Evolutionary conservation across 2,797 vertebrate species (phyloP), one percentile per base, ranked within the genome.

Genomic region (Podargus strigoides): DNA sequence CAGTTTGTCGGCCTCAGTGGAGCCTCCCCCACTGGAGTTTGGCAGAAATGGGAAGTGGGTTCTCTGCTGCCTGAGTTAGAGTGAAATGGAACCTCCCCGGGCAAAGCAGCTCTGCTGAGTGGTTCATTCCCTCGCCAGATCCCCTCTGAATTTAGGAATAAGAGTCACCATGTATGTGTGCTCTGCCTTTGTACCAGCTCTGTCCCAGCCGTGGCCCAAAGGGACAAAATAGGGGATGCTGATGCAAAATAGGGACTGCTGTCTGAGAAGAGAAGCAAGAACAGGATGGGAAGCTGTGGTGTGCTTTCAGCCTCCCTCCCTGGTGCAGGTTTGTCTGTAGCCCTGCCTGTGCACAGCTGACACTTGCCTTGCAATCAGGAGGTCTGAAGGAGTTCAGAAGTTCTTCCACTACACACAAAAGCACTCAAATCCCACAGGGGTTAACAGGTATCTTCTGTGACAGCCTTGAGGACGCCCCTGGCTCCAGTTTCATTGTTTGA

Each of bases 141-240:
- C 49, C 36, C 44, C 9, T 55, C 85, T 34, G n/a, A 53, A 39
- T 2, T 22, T 17, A 39, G 62, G 37, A 56, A 3, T 22, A 16
- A 39, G 36, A 60, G 17, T 75, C 55, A 46, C 27, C 12, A 11
- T 3, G 3, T 21, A 5, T 1, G 12, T 1, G 1, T 44, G 55
- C 28, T 42, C 17, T 39, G 39, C 37, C 52, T 49, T 44, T 36
- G 39, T 46, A 68, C 42, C 39, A 76, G 58, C 49, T 8, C n/a
- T n/a, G n/a, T n/a, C n/a, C n/a, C n/a, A n/a, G 47, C 46, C 21
- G 12, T 49, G 28, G 58, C 37, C 49, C 24, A 47, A n/a, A 11
- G 44, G n/a, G 34, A 32, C 50, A 64, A 20, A 75, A 7, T 1
- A 9, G 26, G 47, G 23, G 36, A 60, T 19, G 53, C 41, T 53